Evolutionary conservation across 2,797 vertebrate genomes (phyloP), one percentile per base, ranked within the genome.

Genomic region (Aeoliscus strigatus): DNA sequence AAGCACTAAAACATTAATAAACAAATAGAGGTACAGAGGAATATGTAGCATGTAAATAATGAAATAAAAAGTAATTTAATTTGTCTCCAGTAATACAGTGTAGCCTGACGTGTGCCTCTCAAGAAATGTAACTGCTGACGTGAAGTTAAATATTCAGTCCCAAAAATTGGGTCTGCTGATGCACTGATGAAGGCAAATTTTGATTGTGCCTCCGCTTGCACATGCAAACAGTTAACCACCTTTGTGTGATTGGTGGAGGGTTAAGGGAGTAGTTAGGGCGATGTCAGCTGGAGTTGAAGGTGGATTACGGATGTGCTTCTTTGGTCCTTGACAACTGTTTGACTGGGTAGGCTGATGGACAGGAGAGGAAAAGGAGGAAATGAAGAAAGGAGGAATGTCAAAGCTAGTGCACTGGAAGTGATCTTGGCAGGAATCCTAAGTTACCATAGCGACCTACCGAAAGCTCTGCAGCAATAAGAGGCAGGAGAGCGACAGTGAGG

Each of bases 361-460:
- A 37, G 37, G 33, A 49, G 35, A 51, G 45, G 12, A 14, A 65
- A 65, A 45, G 46, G 21, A 75, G 47, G 43, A 69, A 74, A 75
- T 54, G 39, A 63, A 73, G 63, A 68, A 39, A 50, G 48, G 49
- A 60, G 47, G 61, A 75, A 72, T 70, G 57, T 77, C 71, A 79
- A 64, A 66, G 66, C 60, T 75, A 66, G 44, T 71, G 72, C 70
- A 72, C 47, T 80, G 64, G 60, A 81, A 73, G 60, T 67, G 63
- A 66, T 77, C 51, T 68, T 83, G 76, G 76, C 72, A 81, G 66
- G 70, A 78, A 81, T 62, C 65, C 48, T 29, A 69, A 71, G 84
- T 86, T 84, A 67, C 82, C 81, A 83, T 86, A 80, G 82, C 77
- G 75, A 86, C 84, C 56, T 47, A 34, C 66, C 56, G 39, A 76